These are phyloP conservation scores for Mythimna albipuncta DNA, from an alignment of 2,888 invertebrate species.

Conservation along the genomic window DNA sequence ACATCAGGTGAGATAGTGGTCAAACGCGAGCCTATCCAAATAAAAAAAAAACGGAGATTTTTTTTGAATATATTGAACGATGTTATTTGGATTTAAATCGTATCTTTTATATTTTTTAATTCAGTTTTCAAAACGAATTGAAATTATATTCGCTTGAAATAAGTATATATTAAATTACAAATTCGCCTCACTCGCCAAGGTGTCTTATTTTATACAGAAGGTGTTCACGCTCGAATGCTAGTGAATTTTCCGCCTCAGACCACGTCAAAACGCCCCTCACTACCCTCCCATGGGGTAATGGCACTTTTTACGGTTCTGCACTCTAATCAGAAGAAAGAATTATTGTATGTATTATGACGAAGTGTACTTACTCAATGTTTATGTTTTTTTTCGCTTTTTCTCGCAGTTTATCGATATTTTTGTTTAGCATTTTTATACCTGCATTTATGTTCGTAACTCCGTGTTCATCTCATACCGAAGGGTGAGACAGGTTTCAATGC, in stretches of 20 bases:
- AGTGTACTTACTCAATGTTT: slow-evolving; percentile 30
- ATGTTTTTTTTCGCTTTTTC: slow-evolving; percentile 2
- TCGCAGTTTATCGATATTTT: slow-evolving; percentile 15
- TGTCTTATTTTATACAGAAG: slow-evolving; percentile 46
- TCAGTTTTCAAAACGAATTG: not conserved
- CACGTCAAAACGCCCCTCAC: slow-evolving; percentile 17
- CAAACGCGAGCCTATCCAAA: too few species aligned
- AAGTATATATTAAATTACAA: slow-evolving; percentile 23
- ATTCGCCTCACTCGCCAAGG: slow-evolving; percentile 9
- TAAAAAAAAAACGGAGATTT: not conserved
- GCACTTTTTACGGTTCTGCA: slow-evolving; percentile 49
- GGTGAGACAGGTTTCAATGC: slow-evolving; percentile 5
- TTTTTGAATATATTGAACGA: not conserved
- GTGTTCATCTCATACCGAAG: slow-evolving; percentile 4
- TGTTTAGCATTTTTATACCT: slow-evolving; percentile 8
- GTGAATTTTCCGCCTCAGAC: slow-evolving; percentile 42
- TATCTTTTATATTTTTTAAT: not conserved
- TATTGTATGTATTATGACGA: slow-evolving; percentile 18
- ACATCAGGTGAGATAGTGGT: too few species aligned
- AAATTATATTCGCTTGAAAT: too few species aligned
- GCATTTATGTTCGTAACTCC: slow-evolving; percentile 6
- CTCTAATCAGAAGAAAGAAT: slow-evolving; percentile 47
- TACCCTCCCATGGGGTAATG: slow-evolving; percentile 37
- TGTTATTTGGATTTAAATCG: not conserved
- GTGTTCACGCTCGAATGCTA: slow-evolving; percentile 36